Conservation (phyloP, 2,113 vertebrate genomes). For the Panthera leo region DNA sequence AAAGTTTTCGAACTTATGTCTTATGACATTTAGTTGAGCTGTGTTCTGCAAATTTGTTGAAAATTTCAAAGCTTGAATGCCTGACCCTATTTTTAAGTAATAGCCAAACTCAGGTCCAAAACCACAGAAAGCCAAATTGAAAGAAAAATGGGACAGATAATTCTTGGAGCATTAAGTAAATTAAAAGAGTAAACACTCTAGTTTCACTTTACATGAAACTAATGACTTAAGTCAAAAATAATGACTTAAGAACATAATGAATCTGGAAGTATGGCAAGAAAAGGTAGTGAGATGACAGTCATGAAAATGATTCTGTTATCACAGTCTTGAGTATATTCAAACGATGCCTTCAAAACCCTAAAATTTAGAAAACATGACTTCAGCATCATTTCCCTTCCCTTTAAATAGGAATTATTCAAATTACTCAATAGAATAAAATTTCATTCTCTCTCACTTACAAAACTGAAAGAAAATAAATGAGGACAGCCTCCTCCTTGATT, state of each 20-base stretch:
- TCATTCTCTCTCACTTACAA: neutral
- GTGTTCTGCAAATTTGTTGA: neutral
- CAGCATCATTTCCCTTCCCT: neutral
- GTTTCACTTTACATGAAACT: conserved; percentile 30
- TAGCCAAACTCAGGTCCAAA: neutral
- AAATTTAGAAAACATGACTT: conserved; percentile 14
- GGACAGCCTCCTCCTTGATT: neutral
- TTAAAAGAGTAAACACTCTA: neutral
- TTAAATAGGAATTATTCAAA: conserved; percentile 20
- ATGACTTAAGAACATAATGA: neutral
- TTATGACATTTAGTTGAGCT: neutral
- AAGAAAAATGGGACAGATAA: conserved; percentile 3
- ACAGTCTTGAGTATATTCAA: neutral
- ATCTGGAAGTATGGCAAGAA: neutral
- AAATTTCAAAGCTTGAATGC: conserved; percentile 18
- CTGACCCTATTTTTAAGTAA: neutral
- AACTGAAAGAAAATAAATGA: neutral
- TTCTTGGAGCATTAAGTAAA: neutral
- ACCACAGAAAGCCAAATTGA: conserved; percentile 12
- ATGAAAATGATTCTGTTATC: neutral
- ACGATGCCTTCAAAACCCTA: neutral
- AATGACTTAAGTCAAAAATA: neutral
- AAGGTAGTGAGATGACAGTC: neutral
- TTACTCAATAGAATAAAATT: neutral
- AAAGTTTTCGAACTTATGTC: neutral